These are phyloP conservation scores for Tokudaia tokunoshimensis DNA, from an alignment of 2,797 vertebrate genomes.

Conservation along the genomic window DNA sequence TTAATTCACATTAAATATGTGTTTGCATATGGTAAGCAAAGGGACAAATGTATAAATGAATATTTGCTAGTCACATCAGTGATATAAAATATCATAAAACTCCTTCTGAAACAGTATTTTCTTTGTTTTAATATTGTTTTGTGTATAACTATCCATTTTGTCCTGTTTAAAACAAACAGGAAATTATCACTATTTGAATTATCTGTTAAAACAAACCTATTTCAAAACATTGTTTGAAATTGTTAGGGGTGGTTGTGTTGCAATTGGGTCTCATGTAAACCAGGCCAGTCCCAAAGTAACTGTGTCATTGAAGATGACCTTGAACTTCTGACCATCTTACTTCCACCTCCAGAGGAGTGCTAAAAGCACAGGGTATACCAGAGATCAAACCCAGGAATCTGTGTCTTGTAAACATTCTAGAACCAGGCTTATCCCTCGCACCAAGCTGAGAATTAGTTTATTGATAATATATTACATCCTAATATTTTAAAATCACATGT, in stretches of 20 bases:
- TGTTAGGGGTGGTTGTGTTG: not conserved
- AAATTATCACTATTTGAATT: not conserved
- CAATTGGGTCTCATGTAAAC: not conserved
- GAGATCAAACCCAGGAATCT: not conserved
- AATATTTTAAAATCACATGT: not conserved
- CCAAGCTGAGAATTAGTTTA: not conserved
- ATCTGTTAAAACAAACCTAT: not conserved
- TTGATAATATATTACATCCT: not conserved
- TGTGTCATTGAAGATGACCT: not conserved
- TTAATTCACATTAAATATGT: not conserved
- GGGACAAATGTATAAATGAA: not conserved
- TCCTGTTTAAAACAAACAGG: not conserved
- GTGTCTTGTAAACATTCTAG: not conserved
- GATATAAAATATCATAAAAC: not conserved
- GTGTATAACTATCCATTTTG: not conserved
- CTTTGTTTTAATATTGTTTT: not conserved
- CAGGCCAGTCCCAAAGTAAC: not conserved
- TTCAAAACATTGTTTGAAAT: conserved; percentile 36
- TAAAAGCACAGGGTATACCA: not conserved
- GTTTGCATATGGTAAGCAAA: not conserved
- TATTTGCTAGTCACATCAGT: not conserved
- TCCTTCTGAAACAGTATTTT: not conserved
- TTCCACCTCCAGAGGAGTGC: not conserved
- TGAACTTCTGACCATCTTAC: not conserved
- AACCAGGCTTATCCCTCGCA: not conserved